Base-by-base conservation (phyloP, 2,113 vertebrate genomes). In the Corythaeola cristata region DNA sequence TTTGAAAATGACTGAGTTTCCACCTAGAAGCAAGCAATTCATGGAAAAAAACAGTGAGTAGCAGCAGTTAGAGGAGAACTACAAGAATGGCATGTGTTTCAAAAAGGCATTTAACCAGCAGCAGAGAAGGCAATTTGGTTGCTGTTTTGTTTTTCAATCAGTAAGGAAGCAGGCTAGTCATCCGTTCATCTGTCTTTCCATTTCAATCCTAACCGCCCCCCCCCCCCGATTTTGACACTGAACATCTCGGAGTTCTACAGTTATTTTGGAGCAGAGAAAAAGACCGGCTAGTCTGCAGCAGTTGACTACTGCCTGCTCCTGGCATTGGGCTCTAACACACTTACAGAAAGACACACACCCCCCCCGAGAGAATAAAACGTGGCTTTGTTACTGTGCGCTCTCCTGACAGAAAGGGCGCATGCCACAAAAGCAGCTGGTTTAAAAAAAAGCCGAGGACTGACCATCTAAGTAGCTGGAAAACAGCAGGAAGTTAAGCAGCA, bases 401-500 rank as follows among this genome's bases (percentile, higher is more conserved):
- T 71, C 55, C 92, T 21, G 20, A 83, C 50, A 76, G 71, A 95
- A 93, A 88, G n/a, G 32, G 64, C 79, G 39, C 94, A 27, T 12
- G 67, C 55, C 75, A 92, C 75, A 79, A 52, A 56, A 88, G 85
- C 89, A 82, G 94, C 81, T 69, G 74, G 26, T 64, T 89, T 50
- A 26, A 83, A 68, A 88, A 56, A 85, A 49, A 62, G 59, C 64
- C 8, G 35, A 89, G 71, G 32, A 53, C 41, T 11, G 86, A 85
- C 89, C 58, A 33, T 69, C 32, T 58, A 55, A 93, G 85, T 24
- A 77, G 90, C 88, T 62, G 27, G 90, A 87, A 82, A 85, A 26
- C 82, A 90, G 96, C 95, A 90, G 92, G 88, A 96, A 93, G 93
- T 88, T 90, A 50, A 93, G 90, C 92, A 90, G 94, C 94, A 41